These are phyloP conservation scores for Loripinus fragilis DNA, from an alignment of 2,888 invertebrate species.

Conservation along the genomic window DNA sequence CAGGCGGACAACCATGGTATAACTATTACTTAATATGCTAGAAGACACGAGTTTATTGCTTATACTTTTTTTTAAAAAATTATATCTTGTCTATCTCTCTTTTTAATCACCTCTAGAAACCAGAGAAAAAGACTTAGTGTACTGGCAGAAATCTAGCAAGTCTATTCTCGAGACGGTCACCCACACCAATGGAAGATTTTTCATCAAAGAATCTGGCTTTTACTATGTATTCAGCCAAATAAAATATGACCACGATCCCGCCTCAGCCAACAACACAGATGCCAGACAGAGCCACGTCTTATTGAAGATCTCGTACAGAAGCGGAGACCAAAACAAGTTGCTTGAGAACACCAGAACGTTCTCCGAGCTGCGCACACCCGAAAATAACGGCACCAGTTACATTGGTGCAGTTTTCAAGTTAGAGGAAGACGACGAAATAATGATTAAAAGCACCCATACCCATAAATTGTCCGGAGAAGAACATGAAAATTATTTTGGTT, in stretches of 20 bases:
- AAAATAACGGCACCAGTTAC: background rate
- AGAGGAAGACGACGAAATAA: background rate
- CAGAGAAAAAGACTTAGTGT: background rate
- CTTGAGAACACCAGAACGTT: background rate
- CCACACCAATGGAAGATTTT: background rate
- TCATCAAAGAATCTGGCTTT: background rate
- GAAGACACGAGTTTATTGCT: too few relatives aligned
- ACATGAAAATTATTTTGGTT: background rate
- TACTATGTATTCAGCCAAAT: slow-evolving; percentile 8
- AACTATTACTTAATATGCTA: too few relatives aligned
- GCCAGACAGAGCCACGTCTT: background rate
- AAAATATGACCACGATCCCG: background rate
- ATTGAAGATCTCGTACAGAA: background rate
- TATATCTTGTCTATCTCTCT: too few relatives aligned
- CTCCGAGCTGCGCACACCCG: background rate
- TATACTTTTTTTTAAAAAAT: too few relatives aligned
- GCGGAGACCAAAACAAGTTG: background rate
- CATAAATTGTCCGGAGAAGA: background rate
- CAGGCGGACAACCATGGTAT: too few relatives aligned
- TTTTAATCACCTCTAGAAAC: too few relatives aligned
- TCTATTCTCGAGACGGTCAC: background rate
- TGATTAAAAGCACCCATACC: background rate
- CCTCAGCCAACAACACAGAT: background rate
- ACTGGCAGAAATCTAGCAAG: background rate
- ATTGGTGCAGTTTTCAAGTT: slow-evolving; percentile 2